phyloP scores from a whole-genome alignment of 2,888 invertebrate species.

The Campopleginae sp. region DNA sequence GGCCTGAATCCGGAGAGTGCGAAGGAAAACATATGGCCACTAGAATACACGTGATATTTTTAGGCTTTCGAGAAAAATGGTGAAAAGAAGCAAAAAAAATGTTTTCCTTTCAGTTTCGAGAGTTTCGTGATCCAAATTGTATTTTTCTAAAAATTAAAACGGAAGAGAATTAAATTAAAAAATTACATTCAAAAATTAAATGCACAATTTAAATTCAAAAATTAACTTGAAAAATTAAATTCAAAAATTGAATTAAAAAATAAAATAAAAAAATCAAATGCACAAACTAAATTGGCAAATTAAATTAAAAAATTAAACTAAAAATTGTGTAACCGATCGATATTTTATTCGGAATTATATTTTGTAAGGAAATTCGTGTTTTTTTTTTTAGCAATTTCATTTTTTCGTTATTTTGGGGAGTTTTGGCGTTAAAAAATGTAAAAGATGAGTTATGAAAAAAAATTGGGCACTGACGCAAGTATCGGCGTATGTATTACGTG shows the following conservation, averaged over 20 bases:
- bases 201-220: no score
- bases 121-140: background rate
- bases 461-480: background rate
- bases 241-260: no score
- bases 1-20: background rate
- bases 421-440: background rate
- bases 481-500: background rate
- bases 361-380: background rate
- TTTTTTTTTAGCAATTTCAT: background rate
- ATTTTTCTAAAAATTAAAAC: background rate
- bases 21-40: conserved; percentile 17
- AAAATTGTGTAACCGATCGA: background rate
- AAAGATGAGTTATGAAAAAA: conserved; percentile 13
- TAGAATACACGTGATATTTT: conserved; percentile 15
- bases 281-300: no score
- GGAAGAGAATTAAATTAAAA: no score
- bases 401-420: background rate
- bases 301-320: no score
- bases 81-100: background rate
- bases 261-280: no score
- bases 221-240: no score
- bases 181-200: no score
- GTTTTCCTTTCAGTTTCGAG: background rate
- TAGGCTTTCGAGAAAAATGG: conserved; percentile 7
- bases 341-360: background rate